These are phyloP conservation scores for Spilosoma lubricipeda DNA, from an alignment of 2,888 invertebrate species.

Conservation along the genomic window DNA sequence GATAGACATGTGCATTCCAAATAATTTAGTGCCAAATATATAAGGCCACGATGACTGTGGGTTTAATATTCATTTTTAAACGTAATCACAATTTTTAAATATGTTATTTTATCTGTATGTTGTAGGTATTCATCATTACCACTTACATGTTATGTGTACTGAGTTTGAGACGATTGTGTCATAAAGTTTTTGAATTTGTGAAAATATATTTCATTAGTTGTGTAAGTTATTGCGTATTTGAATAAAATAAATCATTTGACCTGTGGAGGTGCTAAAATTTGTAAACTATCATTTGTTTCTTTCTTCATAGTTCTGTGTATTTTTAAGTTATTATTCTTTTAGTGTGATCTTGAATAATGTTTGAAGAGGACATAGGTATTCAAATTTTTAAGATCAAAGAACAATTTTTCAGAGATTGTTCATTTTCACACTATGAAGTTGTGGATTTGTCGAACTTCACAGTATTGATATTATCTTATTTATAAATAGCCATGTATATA, in stretches of 20 bases:
- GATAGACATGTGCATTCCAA: conserved; percentile 82
- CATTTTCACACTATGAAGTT: conserved; percentile 57
- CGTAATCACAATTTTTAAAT: conserved; percentile 75
- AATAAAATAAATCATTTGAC: conserved; percentile 62
- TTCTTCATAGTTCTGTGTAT: conserved; percentile 63
- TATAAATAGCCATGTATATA: conserved; percentile 86
- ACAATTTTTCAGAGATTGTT: conserved; percentile 46
- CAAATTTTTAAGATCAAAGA: conserved; percentile 41
- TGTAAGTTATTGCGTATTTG: conserved; percentile 63
- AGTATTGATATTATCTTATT: conserved; percentile 85
- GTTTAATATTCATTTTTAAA: conserved; percentile 63
- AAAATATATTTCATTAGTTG: conserved; percentile 60
- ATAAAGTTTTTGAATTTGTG: conserved; percentile 64
- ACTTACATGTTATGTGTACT: conserved; percentile 64
- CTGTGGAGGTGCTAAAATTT: conserved; percentile 82
- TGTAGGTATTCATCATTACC: conserved; percentile 55
- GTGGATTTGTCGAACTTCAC: conserved; percentile 79
- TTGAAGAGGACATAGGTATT: conserved; percentile 37
- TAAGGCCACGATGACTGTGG: conserved; percentile 67
- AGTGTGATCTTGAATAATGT: conserved; percentile 56
- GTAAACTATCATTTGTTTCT: conserved; percentile 65
- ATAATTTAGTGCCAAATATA: conserved; percentile 84
- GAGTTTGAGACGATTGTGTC: conserved; percentile 67
- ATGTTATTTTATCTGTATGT: conserved; percentile 53
- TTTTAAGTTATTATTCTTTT: conserved; percentile 63